Conservation (phyloP, 2,113 vertebrate species). For the Mormyrus iriodes region DNA sequence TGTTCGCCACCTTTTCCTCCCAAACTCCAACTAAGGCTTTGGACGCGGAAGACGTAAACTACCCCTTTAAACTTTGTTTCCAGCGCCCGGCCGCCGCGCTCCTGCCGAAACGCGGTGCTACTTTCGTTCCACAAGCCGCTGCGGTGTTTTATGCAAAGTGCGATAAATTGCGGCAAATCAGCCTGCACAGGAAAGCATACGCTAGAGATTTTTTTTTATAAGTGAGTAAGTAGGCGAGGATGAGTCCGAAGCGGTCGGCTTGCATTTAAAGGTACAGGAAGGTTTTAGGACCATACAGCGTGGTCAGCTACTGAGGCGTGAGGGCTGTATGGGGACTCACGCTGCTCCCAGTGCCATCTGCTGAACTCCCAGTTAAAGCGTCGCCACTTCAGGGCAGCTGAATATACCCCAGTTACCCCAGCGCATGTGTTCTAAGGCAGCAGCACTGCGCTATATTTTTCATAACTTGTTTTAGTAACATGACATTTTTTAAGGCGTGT, state of each 20-base stretch:
- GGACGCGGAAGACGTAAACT: conserved; percentile 32
- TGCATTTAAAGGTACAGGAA: conserved; percentile 55
- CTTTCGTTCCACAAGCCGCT: background rate
- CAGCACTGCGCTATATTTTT: background rate
- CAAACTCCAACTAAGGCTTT: conserved; percentile 22
- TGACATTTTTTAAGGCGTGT: background rate
- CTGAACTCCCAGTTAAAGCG: background rate
- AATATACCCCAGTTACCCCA: background rate
- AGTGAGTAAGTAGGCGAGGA: conserved; percentile 6
- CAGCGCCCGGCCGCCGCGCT: background rate
- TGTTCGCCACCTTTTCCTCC: conserved; percentile 6
- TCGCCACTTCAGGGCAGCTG: background rate
- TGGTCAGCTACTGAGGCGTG: background rate
- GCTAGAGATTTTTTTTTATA: background rate
- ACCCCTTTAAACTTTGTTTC: background rate
- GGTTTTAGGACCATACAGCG: background rate
- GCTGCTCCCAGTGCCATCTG: background rate
- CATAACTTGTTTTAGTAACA: background rate
- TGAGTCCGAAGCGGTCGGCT: conserved; percentile 18
- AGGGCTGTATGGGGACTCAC: background rate
- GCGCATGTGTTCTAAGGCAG: background rate
- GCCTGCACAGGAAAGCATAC: background rate
- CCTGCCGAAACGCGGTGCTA: background rate
- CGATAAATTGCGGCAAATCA: background rate
- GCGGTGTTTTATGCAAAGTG: background rate